Evolutionary conservation across 2,888 invertebrate genomes (phyloP), one percentile per base, ranked within the genome.

Genomic region (Dicranocentrus wangi): DNA sequence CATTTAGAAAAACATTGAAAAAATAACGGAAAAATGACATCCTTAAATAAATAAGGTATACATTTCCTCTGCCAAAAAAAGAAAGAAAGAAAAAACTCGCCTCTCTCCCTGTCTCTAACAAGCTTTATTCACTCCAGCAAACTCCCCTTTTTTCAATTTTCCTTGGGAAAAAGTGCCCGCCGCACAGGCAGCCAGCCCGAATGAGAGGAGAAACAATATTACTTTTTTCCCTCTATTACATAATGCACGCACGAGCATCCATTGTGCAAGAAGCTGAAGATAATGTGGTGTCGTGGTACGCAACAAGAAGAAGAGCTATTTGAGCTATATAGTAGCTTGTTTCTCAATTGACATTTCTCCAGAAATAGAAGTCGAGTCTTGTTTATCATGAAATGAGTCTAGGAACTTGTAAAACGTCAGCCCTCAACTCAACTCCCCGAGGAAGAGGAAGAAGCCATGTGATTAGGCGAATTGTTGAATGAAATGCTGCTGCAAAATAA

Each of bases 321-420:
- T n/a, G n/a, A n/a, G n/a, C n/a, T n/a, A n/a, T n/a, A n/a, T n/a
- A n/a, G n/a, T n/a, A n/a, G 5, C 32, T 32, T 32, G 3, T 61
- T 61, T 66, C 27, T 68, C 75, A 68, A 75, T 75, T 75, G 75
- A 75, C 75, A 75, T 75, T n/a, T 75, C 68, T 58, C 58, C 2
- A 68, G 19, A 66, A 75, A 75, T 66, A 63, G 66, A 66, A 75
- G 66, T 66, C 75, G 21, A 39, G 66, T 43, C 75, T 75, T 75
- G 75, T 75, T 75, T 75, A 75, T 75, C 75, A 42, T 65, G 43
- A 28, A 28, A 71, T 25, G 32, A 65, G 65, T 27, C 23, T 28
- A 43, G 58, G 47, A 27, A 42, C 53, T 60, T 61, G 53, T 63
- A 53, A 73, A 75, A 65, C 27, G 58, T 61, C 21, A 15, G n/a